A percentile compares a stretch with the other conserved stretches of the same genome.
Evolutionary conservation across 2,888 invertebrate species (phyloP).

Genomic region (Brachyopa scutellaris): DNA sequence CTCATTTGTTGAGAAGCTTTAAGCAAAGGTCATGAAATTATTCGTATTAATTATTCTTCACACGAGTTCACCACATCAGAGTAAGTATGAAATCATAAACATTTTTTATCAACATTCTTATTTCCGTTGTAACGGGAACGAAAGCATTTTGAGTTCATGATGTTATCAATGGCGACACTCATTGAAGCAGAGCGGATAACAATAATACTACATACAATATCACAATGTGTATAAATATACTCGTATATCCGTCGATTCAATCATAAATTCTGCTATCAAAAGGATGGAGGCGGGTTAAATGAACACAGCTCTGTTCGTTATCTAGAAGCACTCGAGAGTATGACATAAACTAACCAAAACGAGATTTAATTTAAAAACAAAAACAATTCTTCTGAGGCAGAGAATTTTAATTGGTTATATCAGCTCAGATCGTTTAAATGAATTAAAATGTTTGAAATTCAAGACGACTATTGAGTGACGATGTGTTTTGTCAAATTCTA

Average conservation of each 20-base stretch:
- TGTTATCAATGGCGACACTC: slow-evolving; percentile 38
- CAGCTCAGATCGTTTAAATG: not conserved
- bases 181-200: slow-evolving; percentile 24
- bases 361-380: slow-evolving; percentile 16
- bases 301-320: too few species aligned
- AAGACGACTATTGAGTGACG: not conserved
- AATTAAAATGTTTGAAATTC: not conserved
- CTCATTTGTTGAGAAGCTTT: too few species aligned
- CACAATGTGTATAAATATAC: too few species aligned
- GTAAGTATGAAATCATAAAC: too few species aligned
- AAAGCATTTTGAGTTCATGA: slow-evolving; percentile 23
- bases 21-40: too few species aligned
- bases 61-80: too few species aligned
- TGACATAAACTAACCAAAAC: slow-evolving; percentile 2
- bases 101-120: slow-evolving; percentile 26
- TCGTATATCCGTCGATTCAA: too few species aligned
- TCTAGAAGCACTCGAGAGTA: not conserved
- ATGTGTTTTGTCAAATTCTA: slow-evolving; percentile 19
- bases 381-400: not conserved
- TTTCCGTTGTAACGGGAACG: slow-evolving; percentile 26
- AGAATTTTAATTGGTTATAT: slow-evolving; percentile 1
- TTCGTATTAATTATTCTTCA: too few species aligned
- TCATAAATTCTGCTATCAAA: not conserved
- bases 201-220: not conserved
- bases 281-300: not conserved